Evolutionary conservation across 2,888 invertebrate genomes (phyloP).

Genomic region (Vannuccia rotundouncinata): DNA sequence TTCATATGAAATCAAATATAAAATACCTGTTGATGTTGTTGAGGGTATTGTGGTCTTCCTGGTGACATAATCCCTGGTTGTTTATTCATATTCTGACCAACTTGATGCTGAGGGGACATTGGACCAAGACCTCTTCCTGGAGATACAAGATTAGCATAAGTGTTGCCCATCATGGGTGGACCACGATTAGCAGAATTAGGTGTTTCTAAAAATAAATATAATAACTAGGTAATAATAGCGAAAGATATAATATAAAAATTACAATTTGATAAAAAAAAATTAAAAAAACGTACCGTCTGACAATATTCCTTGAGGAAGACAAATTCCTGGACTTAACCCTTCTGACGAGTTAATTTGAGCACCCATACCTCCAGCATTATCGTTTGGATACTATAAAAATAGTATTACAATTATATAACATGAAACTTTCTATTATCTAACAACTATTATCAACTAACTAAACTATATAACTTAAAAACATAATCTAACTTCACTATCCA

Average conservation of each 20-base stretch:
- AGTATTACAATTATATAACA: not conserved
- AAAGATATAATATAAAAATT: not conserved
- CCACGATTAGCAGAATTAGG: not conserved
- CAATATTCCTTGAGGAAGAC: not conserved
- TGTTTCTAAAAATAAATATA: not conserved
- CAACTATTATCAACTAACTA: not conserved
- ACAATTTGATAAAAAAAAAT: not conserved
- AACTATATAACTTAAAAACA: not conserved
- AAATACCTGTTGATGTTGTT: not conserved
- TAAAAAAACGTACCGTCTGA: not conserved
- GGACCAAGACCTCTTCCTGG: not conserved
- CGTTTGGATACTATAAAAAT: not conserved
- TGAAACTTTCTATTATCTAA: not conserved
- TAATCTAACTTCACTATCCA: not conserved
- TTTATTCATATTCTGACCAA: not conserved
- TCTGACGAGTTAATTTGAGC: not conserved
- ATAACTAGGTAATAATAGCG: not conserved
- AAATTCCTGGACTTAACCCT: not conserved
- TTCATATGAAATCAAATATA: not conserved
- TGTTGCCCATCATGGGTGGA: not conserved
- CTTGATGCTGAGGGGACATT: not conserved
- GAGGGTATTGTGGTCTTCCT: not conserved
- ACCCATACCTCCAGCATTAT: not conserved
- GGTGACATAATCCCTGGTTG: too few species aligned
- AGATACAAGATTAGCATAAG: not conserved